Evolutionary conservation across 1,140 invertebrate genomes (phyloP), one percentile per base, ranked within the genome.

Genomic region (Drosophila pectinifera): DNA sequence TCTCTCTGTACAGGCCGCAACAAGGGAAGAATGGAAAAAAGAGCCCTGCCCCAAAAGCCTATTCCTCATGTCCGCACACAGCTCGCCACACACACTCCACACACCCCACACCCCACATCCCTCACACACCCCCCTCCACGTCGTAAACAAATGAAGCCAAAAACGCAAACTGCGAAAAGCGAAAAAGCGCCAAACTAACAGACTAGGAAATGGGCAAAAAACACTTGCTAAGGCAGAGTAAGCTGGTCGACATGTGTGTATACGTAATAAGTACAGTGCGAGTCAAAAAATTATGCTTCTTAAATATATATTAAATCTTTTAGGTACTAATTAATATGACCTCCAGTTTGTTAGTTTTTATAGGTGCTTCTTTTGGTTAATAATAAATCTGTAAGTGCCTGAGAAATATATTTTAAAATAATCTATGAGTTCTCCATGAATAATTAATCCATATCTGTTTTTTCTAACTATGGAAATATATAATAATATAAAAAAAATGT

Each of bases 131-230:
- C 64, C 31, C 7, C 31, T 43, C 20, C 31, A 38, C 24, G 16
- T 79, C 83, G 79, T 88, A 88, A 89, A 84, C 80, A 89, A 88
- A 88, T 88, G 85, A 78, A 77, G 68, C 45, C 74, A 82, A 77
- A 63, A 61, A 46, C 16, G 36, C 24, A 34, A 58, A 64, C 73
- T 49, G 43, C 43, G 26, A 81, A 67, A 63, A 57, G 43, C 58
- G 45, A 62, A 62, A 62, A 62, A 49, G 59, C 57, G 69, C 59
- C 34, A 65, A 51, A 70, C 56, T 39, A 76, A 38, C 62, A 49
- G 54, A 75, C 78, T 46, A 73, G 75, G 79, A 86, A 86, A 88
- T 83, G 74, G 63, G 57, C 49, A 88, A 73, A 70, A 77, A 70
- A 70, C 83, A 88, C 79, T 88, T 86, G 83, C 74, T 61, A 48